Conservation (phyloP, 2,888 invertebrate species). For the Hyposoter didymator region DNA sequence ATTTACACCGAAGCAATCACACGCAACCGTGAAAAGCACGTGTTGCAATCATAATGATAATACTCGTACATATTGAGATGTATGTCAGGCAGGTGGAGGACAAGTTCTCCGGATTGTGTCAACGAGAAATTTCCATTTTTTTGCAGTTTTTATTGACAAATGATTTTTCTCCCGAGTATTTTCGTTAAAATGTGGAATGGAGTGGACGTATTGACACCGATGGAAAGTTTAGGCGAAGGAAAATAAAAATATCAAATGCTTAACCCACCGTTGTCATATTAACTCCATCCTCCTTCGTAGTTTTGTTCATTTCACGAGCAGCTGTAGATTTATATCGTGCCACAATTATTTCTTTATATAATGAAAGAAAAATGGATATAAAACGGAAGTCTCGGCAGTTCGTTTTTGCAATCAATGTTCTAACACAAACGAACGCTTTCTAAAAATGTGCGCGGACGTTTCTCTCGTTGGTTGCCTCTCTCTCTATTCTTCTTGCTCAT, state of each 20-base stretch:
- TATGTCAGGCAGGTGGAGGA: not conserved
- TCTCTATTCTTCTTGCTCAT: not conserved
- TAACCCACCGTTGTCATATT: slow-evolving; percentile 80
- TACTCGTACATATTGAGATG: not conserved
- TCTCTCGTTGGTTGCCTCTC: not conserved
- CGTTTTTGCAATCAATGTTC: not conserved
- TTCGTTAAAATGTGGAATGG: not conserved
- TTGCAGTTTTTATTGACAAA: not conserved
- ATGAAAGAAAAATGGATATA: not conserved
- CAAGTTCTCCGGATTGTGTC: not conserved
- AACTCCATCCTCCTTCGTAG: slow-evolving; percentile 76
- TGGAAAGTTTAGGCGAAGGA: not conserved
- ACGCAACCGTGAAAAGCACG: slow-evolving; percentile 11
- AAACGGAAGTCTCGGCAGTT: not conserved
- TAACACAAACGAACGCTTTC: not conserved
- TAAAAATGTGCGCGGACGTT: slow-evolving; percentile 1
- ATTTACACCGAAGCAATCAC: not conserved
- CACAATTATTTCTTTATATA: not conserved
- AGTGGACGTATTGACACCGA: not conserved
- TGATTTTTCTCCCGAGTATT: not conserved
- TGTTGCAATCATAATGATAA: not conserved
- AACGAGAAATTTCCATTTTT: not conserved
- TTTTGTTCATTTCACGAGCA: slow-evolving; percentile 75
- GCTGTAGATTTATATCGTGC: not conserved
- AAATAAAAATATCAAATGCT: slow-evolving; percentile 21